A percentile compares a stretch with the other conserved stretches of the same genome.
These are phyloP conservation scores for Urocitellus parryii DNA, from an alignment of 2,113 vertebrate genomes.

Conservation along the genomic window DNA sequence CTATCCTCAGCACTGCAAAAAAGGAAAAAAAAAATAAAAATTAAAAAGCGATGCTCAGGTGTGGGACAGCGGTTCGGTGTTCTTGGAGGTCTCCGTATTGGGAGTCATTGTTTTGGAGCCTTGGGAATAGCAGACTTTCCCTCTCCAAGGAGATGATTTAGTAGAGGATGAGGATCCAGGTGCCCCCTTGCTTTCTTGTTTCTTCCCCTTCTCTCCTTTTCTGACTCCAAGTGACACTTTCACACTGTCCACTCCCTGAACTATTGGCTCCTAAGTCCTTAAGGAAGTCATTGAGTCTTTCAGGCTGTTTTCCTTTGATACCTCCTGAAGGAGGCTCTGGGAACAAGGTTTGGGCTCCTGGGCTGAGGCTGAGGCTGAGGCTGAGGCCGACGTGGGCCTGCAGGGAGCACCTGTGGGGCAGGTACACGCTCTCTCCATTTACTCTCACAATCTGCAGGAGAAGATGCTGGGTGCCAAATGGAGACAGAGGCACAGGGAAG, in stretches of 20 bases:
- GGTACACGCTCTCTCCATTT: too few species aligned
- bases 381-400: fast-evolving
- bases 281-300: neutral
- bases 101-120: neutral
- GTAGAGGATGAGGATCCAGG: neutral
- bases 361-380: neutral
- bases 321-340: neutral
- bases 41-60: too few species aligned
- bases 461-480: neutral
- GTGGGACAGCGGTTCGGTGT: neutral
- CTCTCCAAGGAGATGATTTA: neutral
- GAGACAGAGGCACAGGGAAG: neutral
- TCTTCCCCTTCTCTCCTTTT: neutral
- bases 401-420: neutral
- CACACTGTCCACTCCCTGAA: neutral
- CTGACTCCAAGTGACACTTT: neutral
- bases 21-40: too few species aligned
- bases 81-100: neutral
- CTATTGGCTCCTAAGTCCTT: neutral
- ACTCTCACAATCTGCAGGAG: neutral
- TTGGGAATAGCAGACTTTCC: neutral
- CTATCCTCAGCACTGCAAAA: too few species aligned
- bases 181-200: fast-evolving
- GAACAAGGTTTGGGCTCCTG: neutral
- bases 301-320: neutral